Evolutionary conservation across 2,113 vertebrate genomes (phyloP), one percentile per base, ranked within the genome.

Genomic region (Bucco capensis): DNA sequence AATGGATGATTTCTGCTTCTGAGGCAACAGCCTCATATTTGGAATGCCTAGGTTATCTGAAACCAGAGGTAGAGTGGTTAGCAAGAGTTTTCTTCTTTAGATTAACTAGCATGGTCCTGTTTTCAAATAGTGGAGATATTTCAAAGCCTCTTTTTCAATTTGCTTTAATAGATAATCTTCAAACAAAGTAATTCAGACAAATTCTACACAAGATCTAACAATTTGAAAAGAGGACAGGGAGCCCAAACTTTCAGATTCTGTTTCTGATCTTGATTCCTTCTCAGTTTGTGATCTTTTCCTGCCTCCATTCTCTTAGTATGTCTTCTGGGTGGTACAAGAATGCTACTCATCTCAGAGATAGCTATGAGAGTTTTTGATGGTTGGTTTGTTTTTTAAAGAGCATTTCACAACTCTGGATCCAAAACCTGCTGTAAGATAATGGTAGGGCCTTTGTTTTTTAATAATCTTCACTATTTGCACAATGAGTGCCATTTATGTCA

Each of bases 31-130:
- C 40, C 24, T 86, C 67, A 33, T 76, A 31, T 80, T 88, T 79
- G 73, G 83, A 83, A 90, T 51, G 56, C 62, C 44, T 58, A n/a
- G 2, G 72, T 91, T 95, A 94, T 93, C 83, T 81, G 79, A 94
- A 74, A 90, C 35, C 38, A 83, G 65, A 78, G 56, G 33, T 21
- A 80, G 42, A 51, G 19, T 21, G 73, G 23, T 23, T 27, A 65
- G 35, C 18, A 42, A 83, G 76, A 7, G 1, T 76, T 73, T 87
- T 72, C 58, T 70, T 77, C 46, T 90, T 83, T 9, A 86, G 44
- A 72, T 75, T 47, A 70, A 85, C 66, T 42, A 73, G 23, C 40
- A 51, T 17, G 17, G 30, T 38, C 24, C 24, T 86, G 42, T 49
- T 92, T 88, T 73, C 75, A 71, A 80, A 58, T 1, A 70, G 21